phyloP scores from a whole-genome alignment of 2,888 invertebrate genomes.

The Caenorhabditis auriculariae region DNA sequence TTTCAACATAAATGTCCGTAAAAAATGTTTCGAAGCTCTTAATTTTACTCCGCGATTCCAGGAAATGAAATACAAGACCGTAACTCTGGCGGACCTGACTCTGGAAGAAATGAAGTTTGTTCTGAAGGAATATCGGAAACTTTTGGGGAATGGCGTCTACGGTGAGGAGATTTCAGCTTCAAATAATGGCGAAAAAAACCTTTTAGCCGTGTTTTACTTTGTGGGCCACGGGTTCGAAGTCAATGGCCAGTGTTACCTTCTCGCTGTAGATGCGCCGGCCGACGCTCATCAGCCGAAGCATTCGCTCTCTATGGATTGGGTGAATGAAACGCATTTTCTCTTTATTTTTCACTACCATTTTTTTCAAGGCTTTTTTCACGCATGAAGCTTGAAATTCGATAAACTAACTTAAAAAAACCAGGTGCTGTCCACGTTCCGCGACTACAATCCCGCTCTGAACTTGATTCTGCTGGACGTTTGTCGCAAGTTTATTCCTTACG shows the following conservation, averaged over 20 bases:
- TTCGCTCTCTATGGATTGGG: constrained; percentile 63
- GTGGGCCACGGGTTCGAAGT: constrained; percentile 67
- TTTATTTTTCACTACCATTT: too few relatives aligned
- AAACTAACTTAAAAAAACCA: not conserved
- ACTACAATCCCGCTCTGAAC: constrained; percentile 64
- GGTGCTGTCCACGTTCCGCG: constrained; percentile 62
- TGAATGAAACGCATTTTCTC: not conserved
- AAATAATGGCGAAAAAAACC: not conserved
- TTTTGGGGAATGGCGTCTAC: constrained; percentile 65
- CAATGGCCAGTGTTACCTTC: constrained; percentile 65
- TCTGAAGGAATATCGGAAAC: constrained; percentile 64
- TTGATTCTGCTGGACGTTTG: constrained; percentile 66
- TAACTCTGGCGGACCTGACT: constrained; percentile 65
- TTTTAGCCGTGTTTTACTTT: constrained; percentile 65
- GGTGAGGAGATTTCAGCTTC: constrained; percentile 33
- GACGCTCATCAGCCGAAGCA: constrained; percentile 57
- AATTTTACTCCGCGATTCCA: constrained; percentile 14
- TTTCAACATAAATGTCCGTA: not conserved
- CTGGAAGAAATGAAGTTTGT: constrained; percentile 65
- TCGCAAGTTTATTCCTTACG: constrained; percentile 60
- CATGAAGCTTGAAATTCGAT: too few relatives aligned
- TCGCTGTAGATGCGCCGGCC: constrained; percentile 65
- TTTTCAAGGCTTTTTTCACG: too few relatives aligned
- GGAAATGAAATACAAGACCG: constrained; percentile 65
- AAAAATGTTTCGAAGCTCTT: not conserved